Evolutionary conservation across 2,113 vertebrate genomes (phyloP), one percentile per base, ranked within the genome.

Genomic region (Labeo rohita): DNA sequence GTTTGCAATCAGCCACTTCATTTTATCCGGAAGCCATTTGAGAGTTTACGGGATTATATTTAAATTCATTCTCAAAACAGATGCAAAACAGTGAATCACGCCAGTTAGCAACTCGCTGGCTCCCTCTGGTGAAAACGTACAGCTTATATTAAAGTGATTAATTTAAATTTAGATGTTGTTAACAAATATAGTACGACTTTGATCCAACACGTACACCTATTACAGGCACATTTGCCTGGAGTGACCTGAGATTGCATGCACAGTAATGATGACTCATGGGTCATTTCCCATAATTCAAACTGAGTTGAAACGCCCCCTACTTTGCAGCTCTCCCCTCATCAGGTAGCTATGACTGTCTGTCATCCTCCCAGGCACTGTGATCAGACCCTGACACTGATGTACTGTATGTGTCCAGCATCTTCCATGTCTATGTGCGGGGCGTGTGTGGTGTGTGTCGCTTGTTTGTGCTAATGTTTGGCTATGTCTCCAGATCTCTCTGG

Each of bases 401-500:
- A 54, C 66, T 36, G n/a, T 73, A 47, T 85, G 74, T 85, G 84
- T 87, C 39, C 45, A 15, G 75, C 65, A 83, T 59, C 75, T 16
- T 47, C 23, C 28, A 36, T 36, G 74, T 86, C 47, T 89, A 52
- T 68, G 65, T 83, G 63, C 47, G 10, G 54, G 65, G 21, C 2
- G 21, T 78, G 74, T 52, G 28, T 23, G 49, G 36, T 81, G 54
- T 70, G 52, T 75, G 70, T 63, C 49, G 23, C 68, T 83, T 80
- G 83, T 83, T 73, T 84, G 84, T 89, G 76, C 34, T 52, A 86
- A 86, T 86, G 72, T 82, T 28, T 49, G 75, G 56, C 81, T 83
- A 52, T 81, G 80, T 87, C 50, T 89, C 79, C 82, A 43, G 87
- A 21, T 21, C 84, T 91, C 34, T 61, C 75, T 90, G 91, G 90